Base-by-base conservation (phyloP, 2,797 vertebrate species). In the Heliangelus exortis region DNA sequence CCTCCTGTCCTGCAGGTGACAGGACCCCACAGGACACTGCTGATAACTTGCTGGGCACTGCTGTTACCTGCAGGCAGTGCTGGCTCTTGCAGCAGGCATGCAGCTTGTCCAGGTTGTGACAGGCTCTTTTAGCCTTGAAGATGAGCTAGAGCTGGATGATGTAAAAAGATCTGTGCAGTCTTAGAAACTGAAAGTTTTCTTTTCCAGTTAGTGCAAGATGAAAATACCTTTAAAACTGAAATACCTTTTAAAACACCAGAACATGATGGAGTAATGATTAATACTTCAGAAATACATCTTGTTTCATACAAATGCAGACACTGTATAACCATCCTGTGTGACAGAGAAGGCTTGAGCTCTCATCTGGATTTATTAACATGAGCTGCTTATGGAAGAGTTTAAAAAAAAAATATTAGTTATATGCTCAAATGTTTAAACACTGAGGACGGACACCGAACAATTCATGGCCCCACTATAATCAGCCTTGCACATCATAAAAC, bases 371-470 rank as follows among this genome's bases (percentile, higher is more conserved):
- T 93, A 74, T 85, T 87, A 77, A 80, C 19, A 19, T 47, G 59
- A 84, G 34, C 53, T 82, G 43, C 55, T 91, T 88, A 61, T 2
- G 15, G 47, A 69, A 69, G 48, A 76, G 58, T 76, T 92, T n/a
- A 19, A 78, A 50, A 92, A 89, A 41, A 41, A 41, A 41, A n/a
- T n/a, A n/a, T n/a, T n/a, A n/a, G n/a, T n/a, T n/a, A n/a, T n/a
- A n/a, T n/a, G n/a, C n/a, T n/a, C n/a, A n/a, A n/a, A n/a, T n/a
- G 10, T 88, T 90, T 91, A 90, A 90, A 82, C 13, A 12, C 73
- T 67, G 57, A 80, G 57, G 72, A 92, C 76, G 91, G 93, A 83
- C 68, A 90, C 57, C 84, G 82, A 88, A 87, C 71, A 88, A 67
- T 59, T 92, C 79, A 45, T 68, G 43, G 59, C 69, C 22, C 75